Evolutionary conservation across 2,888 invertebrate species (phyloP).

Genomic region (Axea sp.): DNA sequence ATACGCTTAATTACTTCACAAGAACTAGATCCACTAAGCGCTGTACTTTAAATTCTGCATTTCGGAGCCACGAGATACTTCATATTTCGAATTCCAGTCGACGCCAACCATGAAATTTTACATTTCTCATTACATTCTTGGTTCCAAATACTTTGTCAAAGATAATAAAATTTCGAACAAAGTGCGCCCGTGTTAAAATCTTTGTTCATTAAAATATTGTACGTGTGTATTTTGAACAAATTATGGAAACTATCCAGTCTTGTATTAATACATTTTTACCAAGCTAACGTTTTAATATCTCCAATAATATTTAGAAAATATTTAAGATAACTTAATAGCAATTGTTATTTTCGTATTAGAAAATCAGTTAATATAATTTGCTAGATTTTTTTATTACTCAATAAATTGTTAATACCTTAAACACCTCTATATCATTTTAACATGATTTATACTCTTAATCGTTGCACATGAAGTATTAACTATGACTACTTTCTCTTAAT

Average conservation of each 20-base stretch:
- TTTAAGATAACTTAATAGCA: too few relatives aligned
- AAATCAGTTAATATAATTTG: neutral
- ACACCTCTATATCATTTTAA: slow-evolving; percentile 16
- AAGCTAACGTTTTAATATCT: too few relatives aligned
- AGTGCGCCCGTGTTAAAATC: slow-evolving; percentile 10
- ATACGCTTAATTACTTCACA: slow-evolving; percentile 35
- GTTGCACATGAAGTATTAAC: slow-evolving; percentile 49
- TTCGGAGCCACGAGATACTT: slow-evolving; percentile 17
- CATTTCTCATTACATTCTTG: slow-evolving; percentile 45
- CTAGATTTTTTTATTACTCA: neutral
- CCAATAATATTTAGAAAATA: too few relatives aligned
- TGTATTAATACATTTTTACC: too few relatives aligned
- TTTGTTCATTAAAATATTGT: slow-evolving; percentile 15
- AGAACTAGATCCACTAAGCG: slow-evolving; percentile 17
- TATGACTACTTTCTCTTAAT: slow-evolving; percentile 55
- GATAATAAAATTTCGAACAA: slow-evolving; percentile 41
- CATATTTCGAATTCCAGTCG: slow-evolving; percentile 71
- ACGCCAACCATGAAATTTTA: slow-evolving; percentile 66
- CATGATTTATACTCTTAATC: slow-evolving; percentile 55
- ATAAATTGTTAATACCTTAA: slow-evolving; percentile 28
- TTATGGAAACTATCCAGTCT: neutral
- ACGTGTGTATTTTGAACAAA: neutral
- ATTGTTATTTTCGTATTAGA: neutral
- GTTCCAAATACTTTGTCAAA: slow-evolving; percentile 30
- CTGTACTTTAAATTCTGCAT: slow-evolving; percentile 6